Conservation (phyloP, 2,888 invertebrate genomes). For the Spodoptera littoralis region DNA sequence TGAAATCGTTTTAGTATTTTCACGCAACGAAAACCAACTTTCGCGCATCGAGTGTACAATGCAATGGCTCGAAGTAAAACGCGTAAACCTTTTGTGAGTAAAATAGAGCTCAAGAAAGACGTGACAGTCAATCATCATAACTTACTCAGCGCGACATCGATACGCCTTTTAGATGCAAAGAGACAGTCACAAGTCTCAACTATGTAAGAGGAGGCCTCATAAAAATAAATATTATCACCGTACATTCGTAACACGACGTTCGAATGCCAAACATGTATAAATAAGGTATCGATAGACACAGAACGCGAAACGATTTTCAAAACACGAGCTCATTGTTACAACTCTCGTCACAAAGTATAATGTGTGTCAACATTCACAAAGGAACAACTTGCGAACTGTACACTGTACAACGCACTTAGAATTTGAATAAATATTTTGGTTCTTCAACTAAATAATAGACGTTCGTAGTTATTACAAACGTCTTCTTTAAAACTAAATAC, state of each 20-base stretch:
- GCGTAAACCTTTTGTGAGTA: too few species aligned
- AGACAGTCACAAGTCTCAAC: slow-evolving; percentile 12
- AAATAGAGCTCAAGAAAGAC: slow-evolving; percentile 2
- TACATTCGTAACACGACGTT: slow-evolving; percentile 51
- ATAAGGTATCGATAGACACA: slow-evolving; percentile 56
- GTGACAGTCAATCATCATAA: slow-evolving; percentile 4
- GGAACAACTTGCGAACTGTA: slow-evolving; percentile 28
- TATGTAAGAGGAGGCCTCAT: slow-evolving; percentile 25
- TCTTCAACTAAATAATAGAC: slow-evolving; percentile 9
- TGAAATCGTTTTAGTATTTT: too few species aligned
- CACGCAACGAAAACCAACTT: neutral
- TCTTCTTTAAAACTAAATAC: neutral
- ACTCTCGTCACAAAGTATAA: slow-evolving; percentile 58
- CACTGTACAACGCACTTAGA: slow-evolving; percentile 22
- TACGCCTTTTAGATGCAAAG: slow-evolving; percentile 2
- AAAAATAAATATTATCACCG: slow-evolving; percentile 52
- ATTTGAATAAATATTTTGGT: slow-evolving; percentile 36
- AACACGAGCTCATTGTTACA: slow-evolving; percentile 66
- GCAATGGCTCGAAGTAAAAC: neutral
- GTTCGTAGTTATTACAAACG: neutral
- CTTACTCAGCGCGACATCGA: slow-evolving; percentile 1
- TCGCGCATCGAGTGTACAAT: neutral
- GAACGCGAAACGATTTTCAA: slow-evolving; percentile 64
- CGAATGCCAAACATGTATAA: slow-evolving; percentile 63
- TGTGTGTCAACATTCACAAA: slow-evolving; percentile 61